These are phyloP conservation scores for Bambusicola thoracicus DNA, from an alignment of 2,113 vertebrate genomes.

Conservation along the genomic window DNA sequence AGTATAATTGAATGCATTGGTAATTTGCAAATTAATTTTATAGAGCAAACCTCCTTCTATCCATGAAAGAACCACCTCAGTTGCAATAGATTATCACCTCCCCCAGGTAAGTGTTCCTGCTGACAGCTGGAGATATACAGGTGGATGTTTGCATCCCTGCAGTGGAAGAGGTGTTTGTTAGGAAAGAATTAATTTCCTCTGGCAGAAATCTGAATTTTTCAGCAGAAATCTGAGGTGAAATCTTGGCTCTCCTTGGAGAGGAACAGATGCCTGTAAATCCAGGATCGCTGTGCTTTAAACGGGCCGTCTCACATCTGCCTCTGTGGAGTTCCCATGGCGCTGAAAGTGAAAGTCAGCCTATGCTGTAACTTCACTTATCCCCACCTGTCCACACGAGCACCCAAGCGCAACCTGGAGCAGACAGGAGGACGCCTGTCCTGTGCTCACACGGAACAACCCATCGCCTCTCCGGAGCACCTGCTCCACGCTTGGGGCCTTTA, in stretches of 20 bases:
- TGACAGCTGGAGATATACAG: not conserved
- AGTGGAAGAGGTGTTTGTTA: not conserved
- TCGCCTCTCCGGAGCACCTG: not conserved
- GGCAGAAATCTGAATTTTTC: not conserved
- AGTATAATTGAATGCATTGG: not conserved
- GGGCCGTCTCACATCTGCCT: not conserved
- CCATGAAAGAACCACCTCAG: not conserved
- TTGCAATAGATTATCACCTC: not conserved
- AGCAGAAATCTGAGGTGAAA: not conserved
- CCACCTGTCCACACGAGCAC: not conserved
- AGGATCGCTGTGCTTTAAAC: not conserved
- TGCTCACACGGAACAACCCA: rapidly evolving
- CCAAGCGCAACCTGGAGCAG: not conserved
- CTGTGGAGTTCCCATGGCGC: no score
- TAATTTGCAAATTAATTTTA: not conserved
- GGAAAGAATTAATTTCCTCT: not conserved
- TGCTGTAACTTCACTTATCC: not conserved
- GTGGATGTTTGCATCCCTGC: not conserved
- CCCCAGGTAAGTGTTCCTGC: not conserved
- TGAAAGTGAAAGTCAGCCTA: not conserved
- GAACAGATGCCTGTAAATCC: not conserved
- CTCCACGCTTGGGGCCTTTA: not conserved
- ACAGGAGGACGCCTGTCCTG: no score
- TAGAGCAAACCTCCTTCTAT: not conserved
- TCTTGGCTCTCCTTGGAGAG: not conserved